Percentiles rank a stretch among this genome's conserved stretches.
Evolutionary conservation across 2,797 vertebrate genomes (phyloP).

Genomic region (Lophotriccus pileatus): DNA sequence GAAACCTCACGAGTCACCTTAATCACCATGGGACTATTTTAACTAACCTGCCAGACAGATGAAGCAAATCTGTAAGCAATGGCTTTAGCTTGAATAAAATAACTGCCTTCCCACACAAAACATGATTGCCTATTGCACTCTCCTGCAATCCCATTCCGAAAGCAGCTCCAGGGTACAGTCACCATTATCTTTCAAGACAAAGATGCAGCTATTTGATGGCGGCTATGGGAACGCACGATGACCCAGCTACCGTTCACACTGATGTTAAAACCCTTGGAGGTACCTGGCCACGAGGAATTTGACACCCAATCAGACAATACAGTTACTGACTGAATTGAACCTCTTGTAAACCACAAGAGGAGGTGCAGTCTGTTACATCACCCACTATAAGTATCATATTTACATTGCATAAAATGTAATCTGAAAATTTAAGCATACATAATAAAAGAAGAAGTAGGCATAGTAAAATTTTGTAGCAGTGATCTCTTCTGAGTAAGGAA

Average conservation of each 20-base stretch:
- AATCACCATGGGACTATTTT: neutral
- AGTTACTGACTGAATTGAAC: neutral
- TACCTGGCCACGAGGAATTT: neutral
- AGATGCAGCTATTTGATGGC: neutral
- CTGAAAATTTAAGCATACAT: slow-evolving; percentile 29
- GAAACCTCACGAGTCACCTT: neutral
- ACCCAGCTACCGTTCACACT: neutral
- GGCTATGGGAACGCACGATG: neutral
- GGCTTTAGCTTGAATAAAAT: neutral
- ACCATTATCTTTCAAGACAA: neutral
- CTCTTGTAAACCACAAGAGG: neutral
- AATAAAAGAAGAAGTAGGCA: slow-evolving; percentile 21
- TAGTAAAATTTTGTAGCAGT: slow-evolving; percentile 26
- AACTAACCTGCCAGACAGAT: neutral
- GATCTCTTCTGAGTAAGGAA: neutral
- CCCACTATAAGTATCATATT: neutral
- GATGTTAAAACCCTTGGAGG: neutral
- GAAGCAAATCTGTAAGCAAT: neutral
- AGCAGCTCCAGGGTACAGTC: neutral
- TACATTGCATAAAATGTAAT: neutral
- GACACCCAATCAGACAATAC: neutral
- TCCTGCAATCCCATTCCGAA: neutral
- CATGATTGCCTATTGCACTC: neutral
- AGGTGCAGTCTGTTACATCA: neutral
- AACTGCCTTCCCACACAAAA: neutral